A percentile compares a stretch with the other conserved stretches of the same genome.
Conservation (phyloP, 2,888 invertebrate species). For the Elmis aenea region DNA sequence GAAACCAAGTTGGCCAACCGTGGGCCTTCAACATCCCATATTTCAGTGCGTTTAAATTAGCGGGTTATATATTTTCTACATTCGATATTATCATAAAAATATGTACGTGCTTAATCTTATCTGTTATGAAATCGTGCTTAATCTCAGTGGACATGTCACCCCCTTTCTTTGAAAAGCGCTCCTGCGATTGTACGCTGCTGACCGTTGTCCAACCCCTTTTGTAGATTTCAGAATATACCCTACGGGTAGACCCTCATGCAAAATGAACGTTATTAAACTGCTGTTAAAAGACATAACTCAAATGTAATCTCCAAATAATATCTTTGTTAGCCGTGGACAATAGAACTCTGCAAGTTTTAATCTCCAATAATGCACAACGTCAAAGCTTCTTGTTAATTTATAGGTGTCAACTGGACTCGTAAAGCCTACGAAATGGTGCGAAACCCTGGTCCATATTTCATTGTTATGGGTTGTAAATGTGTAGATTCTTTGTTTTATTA, state of each 20-base stretch:
- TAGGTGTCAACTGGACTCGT: slow-evolving; percentile 29
- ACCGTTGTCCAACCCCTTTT: slow-evolving; percentile 6
- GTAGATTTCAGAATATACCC: neutral
- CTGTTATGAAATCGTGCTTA: no score
- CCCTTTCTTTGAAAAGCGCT: no score
- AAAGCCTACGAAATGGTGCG: slow-evolving; percentile 30
- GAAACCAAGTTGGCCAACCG: no score
- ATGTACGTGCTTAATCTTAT: no score
- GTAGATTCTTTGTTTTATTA: slow-evolving; percentile 31
- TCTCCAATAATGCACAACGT: slow-evolving; percentile 22
- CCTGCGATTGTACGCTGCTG: no score
- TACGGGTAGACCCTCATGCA: neutral
- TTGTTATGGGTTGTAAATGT: slow-evolving; percentile 25
- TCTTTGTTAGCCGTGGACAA: slow-evolving; percentile 15
- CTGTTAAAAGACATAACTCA: slow-evolving; percentile 21
- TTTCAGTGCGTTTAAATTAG: no score
- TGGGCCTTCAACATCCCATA: no score
- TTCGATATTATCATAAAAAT: no score
- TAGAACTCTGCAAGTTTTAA: slow-evolving; percentile 23
- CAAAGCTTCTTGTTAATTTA: slow-evolving; percentile 25
- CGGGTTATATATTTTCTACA: no score
- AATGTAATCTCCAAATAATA: slow-evolving; percentile 23
- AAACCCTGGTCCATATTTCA: slow-evolving; percentile 27
- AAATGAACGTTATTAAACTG: slow-evolving; percentile 19
- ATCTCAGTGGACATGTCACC: no score